Base-by-base conservation (phyloP, 2,797 vertebrate species). In the Enteromius argenteus region DNA sequence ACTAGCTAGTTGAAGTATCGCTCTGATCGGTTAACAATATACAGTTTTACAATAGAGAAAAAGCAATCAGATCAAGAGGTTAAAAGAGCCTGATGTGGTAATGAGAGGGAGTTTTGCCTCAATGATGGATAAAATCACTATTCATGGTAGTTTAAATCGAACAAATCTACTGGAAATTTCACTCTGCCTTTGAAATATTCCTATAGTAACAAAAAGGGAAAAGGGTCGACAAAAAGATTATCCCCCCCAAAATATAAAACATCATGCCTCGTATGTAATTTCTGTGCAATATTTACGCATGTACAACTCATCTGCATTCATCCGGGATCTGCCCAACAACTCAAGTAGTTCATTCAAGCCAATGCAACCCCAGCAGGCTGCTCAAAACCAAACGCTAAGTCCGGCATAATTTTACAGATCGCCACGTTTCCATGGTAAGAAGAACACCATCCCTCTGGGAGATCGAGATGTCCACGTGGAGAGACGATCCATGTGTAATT, bases 291-390 rank as follows among this genome's bases (percentile, higher is more conserved):
- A 84, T 87, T 81, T 76, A 87, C 44, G 78, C 83, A 82, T 86
- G 49, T 88, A 90, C 86, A 88, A 88, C 88, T 90, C 77, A 35
- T 68, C 62, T 82, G 86, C 84, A 85, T 89, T 79, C 67, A 85
- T 86, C 62, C 75, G 85, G 90, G 90, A 90, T 87, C 79, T 89
- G 88, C 87, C 90, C 86, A 84, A 85, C 30, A 71, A 58, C 44
- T 58, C 73, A 68, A 80, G 64, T 68, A 72, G 53, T 72, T 62
- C 37, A 84, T 79, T 78, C 66, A 62, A 79, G 53, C 66, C 67
- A 71, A 9, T 0, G 37, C 23, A 84, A 64, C 46, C 44, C 71
- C 76, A 64, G 74, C 35, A 11, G 74, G 58, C 56, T 64, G 73
- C 39, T 23, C 27, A 30, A 83, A 83, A 49, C 69, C 77, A 74